These are phyloP conservation scores for Rhinolophus ferrumequinum DNA, from an alignment of 2,113 vertebrate genomes.

Conservation along the genomic window DNA sequence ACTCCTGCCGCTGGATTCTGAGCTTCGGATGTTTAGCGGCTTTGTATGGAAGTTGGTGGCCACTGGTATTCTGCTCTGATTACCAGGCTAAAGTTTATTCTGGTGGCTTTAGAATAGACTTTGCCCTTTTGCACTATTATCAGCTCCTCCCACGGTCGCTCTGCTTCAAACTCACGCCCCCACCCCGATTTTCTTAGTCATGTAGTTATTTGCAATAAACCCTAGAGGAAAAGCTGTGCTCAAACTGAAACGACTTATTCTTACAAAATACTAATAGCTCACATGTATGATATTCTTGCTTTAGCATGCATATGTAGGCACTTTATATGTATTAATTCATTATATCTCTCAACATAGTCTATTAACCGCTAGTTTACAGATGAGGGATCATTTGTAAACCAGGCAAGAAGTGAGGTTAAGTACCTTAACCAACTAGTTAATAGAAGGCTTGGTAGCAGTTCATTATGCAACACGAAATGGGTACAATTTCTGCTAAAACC, in stretches of 20 bases:
- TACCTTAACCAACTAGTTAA: neutral
- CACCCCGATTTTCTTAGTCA: neutral
- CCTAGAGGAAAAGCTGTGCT: neutral
- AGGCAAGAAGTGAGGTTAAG: neutral
- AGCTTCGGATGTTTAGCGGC: neutral
- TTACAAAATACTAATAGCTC: neutral
- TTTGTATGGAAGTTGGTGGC: neutral
- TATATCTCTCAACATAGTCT: neutral
- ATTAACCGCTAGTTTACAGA: neutral
- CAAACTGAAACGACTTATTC: neutral
- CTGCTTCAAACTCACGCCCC: neutral
- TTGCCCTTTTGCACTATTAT: neutral
- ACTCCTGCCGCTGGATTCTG: neutral
- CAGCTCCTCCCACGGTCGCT: neutral
- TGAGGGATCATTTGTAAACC: neutral
- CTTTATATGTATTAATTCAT: neutral
- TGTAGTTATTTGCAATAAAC: neutral
- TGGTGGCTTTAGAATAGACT: neutral
- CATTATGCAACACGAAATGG: neutral
- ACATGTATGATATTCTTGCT: neutral
- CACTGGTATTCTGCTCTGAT: neutral
- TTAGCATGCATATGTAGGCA: neutral
- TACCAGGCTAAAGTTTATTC: neutral
- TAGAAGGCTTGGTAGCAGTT: neutral
- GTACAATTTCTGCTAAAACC: neutral